phyloP scores from a whole-genome alignment of 1,140 invertebrate genomes.

The Trypoxylus dichotomus region DNA sequence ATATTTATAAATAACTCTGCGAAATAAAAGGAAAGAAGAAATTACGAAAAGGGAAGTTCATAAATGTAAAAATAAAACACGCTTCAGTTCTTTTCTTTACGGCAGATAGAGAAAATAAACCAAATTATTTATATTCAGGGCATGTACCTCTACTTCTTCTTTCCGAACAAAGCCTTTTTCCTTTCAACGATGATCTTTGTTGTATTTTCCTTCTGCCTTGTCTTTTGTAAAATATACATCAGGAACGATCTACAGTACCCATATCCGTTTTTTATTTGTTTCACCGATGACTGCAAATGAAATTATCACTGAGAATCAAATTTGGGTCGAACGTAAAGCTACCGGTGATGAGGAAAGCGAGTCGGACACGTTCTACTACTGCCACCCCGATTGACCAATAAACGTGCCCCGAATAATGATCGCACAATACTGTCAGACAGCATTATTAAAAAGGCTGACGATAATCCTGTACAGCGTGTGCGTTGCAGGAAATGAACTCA shows the following conservation, averaged over 20 bases:
- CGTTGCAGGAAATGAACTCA: conserved; percentile 9
- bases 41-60: background rate
- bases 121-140: conserved; percentile 14
- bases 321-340: conserved; percentile 23
- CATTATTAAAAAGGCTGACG: conserved; percentile 15
- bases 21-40: background rate
- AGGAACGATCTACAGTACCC: conserved; percentile 11
- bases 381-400: conserved; percentile 20
- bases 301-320: conserved; percentile 24
- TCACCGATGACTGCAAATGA: conserved; percentile 23
- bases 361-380: conserved; percentile 8
- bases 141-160: background rate
- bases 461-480: conserved; percentile 15
- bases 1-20: background rate
- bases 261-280: conserved; percentile 26
- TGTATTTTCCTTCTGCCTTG: background rate
- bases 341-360: background rate
- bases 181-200: background rate
- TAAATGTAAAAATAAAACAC: background rate
- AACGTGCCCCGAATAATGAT: conserved; percentile 20
- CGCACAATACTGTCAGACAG: background rate
- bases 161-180: background rate
- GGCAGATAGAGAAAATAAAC: background rate
- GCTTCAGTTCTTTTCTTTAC: background rate
- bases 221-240: conserved; percentile 12